Conservation (phyloP, 2,888 invertebrate species). For the Leptopilina drosophilae region DNA sequence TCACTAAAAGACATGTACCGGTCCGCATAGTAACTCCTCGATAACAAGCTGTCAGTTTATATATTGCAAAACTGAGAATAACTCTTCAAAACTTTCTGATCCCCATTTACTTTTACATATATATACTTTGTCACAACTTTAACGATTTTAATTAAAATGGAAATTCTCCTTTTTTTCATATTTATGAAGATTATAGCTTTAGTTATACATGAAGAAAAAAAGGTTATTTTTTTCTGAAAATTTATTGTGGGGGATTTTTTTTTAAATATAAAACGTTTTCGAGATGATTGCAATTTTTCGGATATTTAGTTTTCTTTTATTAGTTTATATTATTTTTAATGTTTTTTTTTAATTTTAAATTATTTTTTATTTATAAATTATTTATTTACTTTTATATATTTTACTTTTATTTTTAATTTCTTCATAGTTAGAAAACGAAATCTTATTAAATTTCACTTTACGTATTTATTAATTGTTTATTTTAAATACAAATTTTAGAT, state of each 20-base stretch:
- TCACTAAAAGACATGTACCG: neutral
- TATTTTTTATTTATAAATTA: too few relatives aligned
- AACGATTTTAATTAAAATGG: constrained; percentile 11
- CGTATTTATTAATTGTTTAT: too few relatives aligned
- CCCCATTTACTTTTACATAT: neutral
- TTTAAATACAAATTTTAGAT: too few relatives aligned
- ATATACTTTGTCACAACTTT: constrained; percentile 1
- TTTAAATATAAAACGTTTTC: neutral
- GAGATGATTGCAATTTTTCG: too few relatives aligned
- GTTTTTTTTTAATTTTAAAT: too few relatives aligned
- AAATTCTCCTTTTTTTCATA: neutral
- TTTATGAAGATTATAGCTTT: neutral
- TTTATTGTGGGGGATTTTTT: neutral
- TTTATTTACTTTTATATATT: too few relatives aligned
- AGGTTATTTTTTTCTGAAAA: neutral
- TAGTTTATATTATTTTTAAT: too few relatives aligned
- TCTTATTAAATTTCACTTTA: too few relatives aligned
- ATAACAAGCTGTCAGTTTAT: constrained; percentile 20
- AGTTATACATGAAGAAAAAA: neutral
- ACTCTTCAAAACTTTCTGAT: neutral
- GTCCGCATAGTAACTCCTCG: neutral
- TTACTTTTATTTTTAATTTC: too few relatives aligned
- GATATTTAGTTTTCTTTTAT: too few relatives aligned
- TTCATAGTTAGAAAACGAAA: too few relatives aligned
- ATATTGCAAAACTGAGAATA: constrained; percentile 16